Base-by-base conservation (phyloP, 1,140 invertebrate genomes). In the Ooceraea biroi region DNA sequence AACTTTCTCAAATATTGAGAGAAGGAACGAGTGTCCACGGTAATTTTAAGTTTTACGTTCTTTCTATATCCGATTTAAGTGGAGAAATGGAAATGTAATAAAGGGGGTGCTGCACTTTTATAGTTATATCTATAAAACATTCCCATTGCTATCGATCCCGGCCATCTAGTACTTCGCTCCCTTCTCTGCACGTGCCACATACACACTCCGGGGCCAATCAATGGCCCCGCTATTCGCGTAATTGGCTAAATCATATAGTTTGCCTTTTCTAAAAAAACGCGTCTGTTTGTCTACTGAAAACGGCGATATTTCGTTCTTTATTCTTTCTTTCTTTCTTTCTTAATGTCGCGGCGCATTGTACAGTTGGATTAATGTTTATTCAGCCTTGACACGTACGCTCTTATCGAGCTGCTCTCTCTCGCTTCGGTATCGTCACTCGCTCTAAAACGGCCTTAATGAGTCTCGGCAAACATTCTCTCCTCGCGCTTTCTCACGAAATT, bases 371-470 rank as follows among this genome's bases (percentile, higher is more conserved):
- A 84, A 88, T 87, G 66, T 78, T 87, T 84, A 84, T 87, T 83
- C 66, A 87, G 74, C 86, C 85, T 88, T 88, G 86, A 88, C 85
- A 88, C 85, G 55, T 78, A 88, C 73, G 19, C 55, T 69, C 72
- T 69, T 84, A 87, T 68, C 60, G 85, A 83, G 72, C 58, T 73
- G 58, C 72, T 66, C 72, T 83, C 82, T 76, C 48, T 12, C 72
- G 22, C 46, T 83, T 83, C 72, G 72, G 41, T 76, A 83, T 77
- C 71, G 58, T 76, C 82, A 76, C 41, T 17, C 82, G 48, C 48
- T 77, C 72, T 77, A 83, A 83, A 83, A 83, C 72, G 73, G 82
- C 72, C 60, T 83, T 83, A 83, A 83, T 77, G 82, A 83, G 60
- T 77, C 71, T 58, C 60, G 50, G 60, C 72, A 74, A 65, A 3